Evolutionary conservation across 2,113 vertebrate species (phyloP).

Genomic region (Psephotus haematonotus): DNA sequence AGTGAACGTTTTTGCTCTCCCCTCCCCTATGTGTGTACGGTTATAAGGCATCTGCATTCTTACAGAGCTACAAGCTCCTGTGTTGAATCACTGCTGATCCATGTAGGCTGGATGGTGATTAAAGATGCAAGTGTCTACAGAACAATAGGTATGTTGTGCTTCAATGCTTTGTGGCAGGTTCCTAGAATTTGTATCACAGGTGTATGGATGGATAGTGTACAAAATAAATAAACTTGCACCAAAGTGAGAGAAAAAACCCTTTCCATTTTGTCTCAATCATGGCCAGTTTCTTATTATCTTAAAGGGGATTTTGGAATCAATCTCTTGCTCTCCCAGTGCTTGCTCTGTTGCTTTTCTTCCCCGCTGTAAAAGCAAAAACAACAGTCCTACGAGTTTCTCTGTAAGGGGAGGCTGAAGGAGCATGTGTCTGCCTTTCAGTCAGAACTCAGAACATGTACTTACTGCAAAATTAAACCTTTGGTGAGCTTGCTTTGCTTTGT

Average conservation of each 20-base stretch:
- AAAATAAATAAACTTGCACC: slow-evolving; percentile 83
- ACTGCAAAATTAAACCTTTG: background rate
- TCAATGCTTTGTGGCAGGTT: slow-evolving; percentile 77
- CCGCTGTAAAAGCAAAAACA: background rate
- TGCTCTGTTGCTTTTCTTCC: background rate
- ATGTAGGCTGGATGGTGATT: slow-evolving; percentile 38
- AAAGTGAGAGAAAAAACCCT: slow-evolving; percentile 69
- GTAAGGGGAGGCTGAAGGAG: background rate
- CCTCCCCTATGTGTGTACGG: background rate
- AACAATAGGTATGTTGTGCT: slow-evolving; percentile 73
- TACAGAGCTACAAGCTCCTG: background rate
- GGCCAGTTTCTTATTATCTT: slow-evolving; percentile 45
- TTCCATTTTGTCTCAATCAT: slow-evolving; percentile 56
- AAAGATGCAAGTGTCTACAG: slow-evolving; percentile 69
- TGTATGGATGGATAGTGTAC: slow-evolving; percentile 80
- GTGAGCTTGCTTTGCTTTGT: slow-evolving; percentile 49
- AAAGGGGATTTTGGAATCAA: slow-evolving; percentile 1
- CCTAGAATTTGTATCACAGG: slow-evolving; percentile 79
- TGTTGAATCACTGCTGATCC: background rate
- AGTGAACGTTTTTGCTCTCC: slow-evolving; percentile 26
- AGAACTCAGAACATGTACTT: background rate
- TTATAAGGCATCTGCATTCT: slow-evolving; percentile 65
- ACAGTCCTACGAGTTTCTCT: background rate
- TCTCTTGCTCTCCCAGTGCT: slow-evolving; percentile 1
- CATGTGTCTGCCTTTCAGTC: background rate